Conservation (phyloP, 2,888 invertebrate species). For the Oscheius sp. region DNA sequence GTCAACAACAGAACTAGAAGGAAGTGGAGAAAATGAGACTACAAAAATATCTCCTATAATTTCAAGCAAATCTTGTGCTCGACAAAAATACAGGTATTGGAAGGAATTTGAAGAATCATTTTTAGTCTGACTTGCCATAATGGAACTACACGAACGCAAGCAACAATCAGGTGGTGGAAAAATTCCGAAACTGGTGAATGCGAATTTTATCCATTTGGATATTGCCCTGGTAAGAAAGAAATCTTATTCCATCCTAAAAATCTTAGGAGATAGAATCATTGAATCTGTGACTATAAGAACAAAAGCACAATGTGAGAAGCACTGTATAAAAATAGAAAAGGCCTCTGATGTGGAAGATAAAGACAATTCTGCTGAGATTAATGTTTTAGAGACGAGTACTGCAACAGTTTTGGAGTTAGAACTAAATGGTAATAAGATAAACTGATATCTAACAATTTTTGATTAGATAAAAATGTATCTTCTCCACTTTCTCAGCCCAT, state of each 20-base stretch:
- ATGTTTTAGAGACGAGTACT: no score
- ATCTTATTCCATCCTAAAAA: neutral
- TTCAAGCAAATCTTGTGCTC: slow-evolving; percentile 10
- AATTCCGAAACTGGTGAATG: slow-evolving; percentile 12
- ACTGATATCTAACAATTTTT: no score
- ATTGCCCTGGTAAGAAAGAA: slow-evolving; percentile 23
- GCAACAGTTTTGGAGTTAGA: no score
- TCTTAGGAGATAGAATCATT: slow-evolving; percentile 19
- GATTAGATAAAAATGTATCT: no score
- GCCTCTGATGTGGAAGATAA: no score
- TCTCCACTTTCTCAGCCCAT: no score
- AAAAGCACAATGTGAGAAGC: slow-evolving; percentile 16
- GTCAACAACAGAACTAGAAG: neutral
- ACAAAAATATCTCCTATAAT: neutral
- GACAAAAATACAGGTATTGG: slow-evolving; percentile 29
- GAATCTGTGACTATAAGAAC: slow-evolving; percentile 26
- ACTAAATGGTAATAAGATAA: no score
- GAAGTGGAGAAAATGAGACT: neutral
- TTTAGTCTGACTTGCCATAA: slow-evolving; percentile 21
- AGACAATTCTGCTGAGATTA: no score
- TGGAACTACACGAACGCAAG: slow-evolving; percentile 16
- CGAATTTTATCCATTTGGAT: slow-evolving; percentile 29
- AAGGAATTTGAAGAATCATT: no score
- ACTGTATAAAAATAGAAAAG: no score
- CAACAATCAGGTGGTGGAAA: slow-evolving; percentile 27